phyloP scores from a whole-genome alignment of 2,113 vertebrate genomes.

The Notarius quadriscutis region DNA sequence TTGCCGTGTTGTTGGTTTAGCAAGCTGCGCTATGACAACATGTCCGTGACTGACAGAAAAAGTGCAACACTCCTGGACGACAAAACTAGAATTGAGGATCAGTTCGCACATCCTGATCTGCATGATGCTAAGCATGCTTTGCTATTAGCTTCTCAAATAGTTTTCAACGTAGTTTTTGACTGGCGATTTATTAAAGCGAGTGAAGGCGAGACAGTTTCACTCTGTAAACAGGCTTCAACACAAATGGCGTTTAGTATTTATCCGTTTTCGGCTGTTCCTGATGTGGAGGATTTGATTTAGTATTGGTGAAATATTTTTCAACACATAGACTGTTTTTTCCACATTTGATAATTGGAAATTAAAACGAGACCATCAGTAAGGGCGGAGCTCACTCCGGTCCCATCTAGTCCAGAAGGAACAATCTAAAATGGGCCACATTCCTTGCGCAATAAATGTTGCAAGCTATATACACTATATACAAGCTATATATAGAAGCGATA shows the following conservation, averaged over 20 bases:
- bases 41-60: neutral
- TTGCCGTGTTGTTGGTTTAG: slow-evolving; percentile 11
- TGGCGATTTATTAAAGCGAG: neutral
- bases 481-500: too few species aligned
- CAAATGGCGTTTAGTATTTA: neutral
- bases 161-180: neutral
- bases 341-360: too few species aligned
- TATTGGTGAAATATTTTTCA: too few species aligned
- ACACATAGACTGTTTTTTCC: too few species aligned
- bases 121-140: neutral
- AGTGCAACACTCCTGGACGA: neutral
- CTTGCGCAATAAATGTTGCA: too few species aligned
- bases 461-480: too few species aligned
- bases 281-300: neutral
- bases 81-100: neutral
- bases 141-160: neutral
- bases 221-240: neutral
- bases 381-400: too few species aligned
- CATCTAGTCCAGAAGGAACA: too few species aligned
- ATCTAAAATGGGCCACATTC: too few species aligned
- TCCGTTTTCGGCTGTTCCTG: neutral
- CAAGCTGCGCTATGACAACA: neutral
- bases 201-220: neutral
- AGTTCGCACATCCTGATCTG: neutral
- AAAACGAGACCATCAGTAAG: too few species aligned